Evolutionary conservation across 2,888 invertebrate species (phyloP).

Genomic region (Drosophila diplacantha): DNA sequence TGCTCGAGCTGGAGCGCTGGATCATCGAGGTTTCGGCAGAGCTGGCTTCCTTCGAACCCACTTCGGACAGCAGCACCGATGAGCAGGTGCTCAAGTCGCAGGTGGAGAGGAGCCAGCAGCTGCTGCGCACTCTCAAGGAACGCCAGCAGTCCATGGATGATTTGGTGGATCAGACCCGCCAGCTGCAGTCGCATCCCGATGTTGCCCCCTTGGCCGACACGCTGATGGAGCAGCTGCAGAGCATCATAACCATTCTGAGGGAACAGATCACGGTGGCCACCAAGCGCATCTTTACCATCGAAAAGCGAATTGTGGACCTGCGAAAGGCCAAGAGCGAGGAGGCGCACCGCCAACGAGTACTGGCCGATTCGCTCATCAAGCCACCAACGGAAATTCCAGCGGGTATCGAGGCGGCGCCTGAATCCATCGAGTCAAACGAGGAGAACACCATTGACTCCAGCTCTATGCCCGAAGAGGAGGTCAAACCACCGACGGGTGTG

Average conservation of each 20-base stretch:
- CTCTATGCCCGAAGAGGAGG: slow-evolving; percentile 85
- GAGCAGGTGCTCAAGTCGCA: slow-evolving; percentile 79
- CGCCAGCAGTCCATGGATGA: slow-evolving; percentile 79
- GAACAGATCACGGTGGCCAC: slow-evolving; percentile 82
- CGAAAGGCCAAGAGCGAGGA: slow-evolving; percentile 66
- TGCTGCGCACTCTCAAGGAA: slow-evolving; percentile 79
- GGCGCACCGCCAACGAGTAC: slow-evolving; percentile 63
- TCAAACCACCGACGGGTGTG: slow-evolving; percentile 69
- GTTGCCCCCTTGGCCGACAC: slow-evolving; percentile 78
- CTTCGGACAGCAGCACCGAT: slow-evolving; percentile 76
- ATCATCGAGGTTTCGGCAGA: slow-evolving; percentile 77
- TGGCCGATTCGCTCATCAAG: slow-evolving; percentile 70
- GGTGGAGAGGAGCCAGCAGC: slow-evolving; percentile 79
- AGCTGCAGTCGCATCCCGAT: slow-evolving; percentile 79
- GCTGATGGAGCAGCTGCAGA: slow-evolving; percentile 80
- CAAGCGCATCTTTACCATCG: slow-evolving; percentile 80
- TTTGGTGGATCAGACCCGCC: slow-evolving; percentile 78
- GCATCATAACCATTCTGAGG: slow-evolving; percentile 80
- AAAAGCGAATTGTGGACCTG: slow-evolving; percentile 69
- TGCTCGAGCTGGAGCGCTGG: slow-evolving; percentile 81
- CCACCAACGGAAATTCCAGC: slow-evolving; percentile 42
- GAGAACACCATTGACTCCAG: slow-evolving; percentile 82
- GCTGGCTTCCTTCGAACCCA: slow-evolving; percentile 65
- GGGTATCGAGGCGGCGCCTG: slow-evolving; percentile 39
- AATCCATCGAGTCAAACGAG: slow-evolving; percentile 74